Evolutionary conservation across 37 sponge, comb jelly and placozoan genomes (phyloP).

Genomic region (Aphrocallistes beatrix): DNA sequence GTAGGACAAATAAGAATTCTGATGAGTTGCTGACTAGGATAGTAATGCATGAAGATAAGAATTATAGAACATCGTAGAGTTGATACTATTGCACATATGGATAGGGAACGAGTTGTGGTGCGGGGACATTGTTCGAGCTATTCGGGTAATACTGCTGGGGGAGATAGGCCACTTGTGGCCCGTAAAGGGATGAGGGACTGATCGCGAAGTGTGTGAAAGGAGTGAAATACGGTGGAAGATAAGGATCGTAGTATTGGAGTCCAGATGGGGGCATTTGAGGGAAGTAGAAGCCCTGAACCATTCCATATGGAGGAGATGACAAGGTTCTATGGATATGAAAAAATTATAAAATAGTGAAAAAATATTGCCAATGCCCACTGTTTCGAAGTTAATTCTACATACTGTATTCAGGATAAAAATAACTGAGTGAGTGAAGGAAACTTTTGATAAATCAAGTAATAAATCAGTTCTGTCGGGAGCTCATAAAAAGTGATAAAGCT

Average conservation of each 20-base stretch:
- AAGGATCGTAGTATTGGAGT: neutral
- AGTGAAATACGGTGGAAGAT: neutral
- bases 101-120: neutral
- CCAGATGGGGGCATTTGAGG: constrained; percentile 5
- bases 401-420: too few relatives aligned
- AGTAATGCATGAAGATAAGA: constrained; percentile 16
- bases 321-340: neutral
- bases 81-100: neutral
- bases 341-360: too few relatives aligned
- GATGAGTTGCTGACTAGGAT: neutral
- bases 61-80: neutral
- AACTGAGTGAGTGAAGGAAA: too few relatives aligned
- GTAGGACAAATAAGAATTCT: constrained; percentile 20
- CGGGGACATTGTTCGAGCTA: neutral
- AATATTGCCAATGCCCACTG: too few relatives aligned
- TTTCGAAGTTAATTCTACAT: too few relatives aligned
- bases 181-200: constrained; percentile 7
- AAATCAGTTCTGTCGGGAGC: too few relatives aligned
- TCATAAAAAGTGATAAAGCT: too few relatives aligned
- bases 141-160: neutral
- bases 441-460: too few relatives aligned
- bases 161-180: neutral
- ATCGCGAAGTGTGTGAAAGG: constrained; percentile 19
- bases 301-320: neutral
- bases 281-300: neutral